Conservation (phyloP, 2,797 vertebrate genomes). For the Anableps anableps region DNA sequence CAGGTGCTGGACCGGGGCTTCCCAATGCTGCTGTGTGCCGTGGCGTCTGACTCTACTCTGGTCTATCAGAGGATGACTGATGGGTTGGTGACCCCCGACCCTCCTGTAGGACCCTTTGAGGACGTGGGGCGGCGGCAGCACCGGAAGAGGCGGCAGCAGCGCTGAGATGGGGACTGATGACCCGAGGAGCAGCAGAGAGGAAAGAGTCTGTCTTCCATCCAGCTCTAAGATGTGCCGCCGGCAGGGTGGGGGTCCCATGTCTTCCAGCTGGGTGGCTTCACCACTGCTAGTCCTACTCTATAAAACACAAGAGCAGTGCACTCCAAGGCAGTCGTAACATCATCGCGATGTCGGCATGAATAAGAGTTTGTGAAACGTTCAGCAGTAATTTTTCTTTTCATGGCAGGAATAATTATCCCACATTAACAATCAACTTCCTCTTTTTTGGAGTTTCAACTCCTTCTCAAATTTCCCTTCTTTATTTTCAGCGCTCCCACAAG, state of each 20-base stretch:
- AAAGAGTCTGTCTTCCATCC: not conserved
- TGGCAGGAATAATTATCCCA: not conserved
- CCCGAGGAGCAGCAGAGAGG: not conserved
- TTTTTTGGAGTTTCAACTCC: not conserved
- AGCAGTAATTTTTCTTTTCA: not conserved
- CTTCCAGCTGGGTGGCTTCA: not conserved
- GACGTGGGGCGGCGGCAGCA: conserved; percentile 81
- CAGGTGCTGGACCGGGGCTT: conserved; percentile 69
- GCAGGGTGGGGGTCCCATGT: not conserved
- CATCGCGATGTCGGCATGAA: not conserved
- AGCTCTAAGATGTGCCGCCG: not conserved
- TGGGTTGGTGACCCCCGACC: conserved; percentile 89
- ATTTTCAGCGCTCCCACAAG: not conserved
- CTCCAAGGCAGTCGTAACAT: not conserved
- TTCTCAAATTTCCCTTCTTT: not conserved
- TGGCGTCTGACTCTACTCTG: conserved; percentile 93
- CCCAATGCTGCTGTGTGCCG: conserved; percentile 87
- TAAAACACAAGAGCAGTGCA: not conserved
- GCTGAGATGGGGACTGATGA: conserved; percentile 3
- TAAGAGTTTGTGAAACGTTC: not conserved
- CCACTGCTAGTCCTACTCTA: not conserved
- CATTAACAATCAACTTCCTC: not conserved
- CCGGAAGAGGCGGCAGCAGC: conserved; percentile 81
- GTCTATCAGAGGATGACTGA: conserved; percentile 93
- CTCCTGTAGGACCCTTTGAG: conserved; percentile 80